Evolutionary conservation across 2,797 vertebrate genomes (phyloP), one percentile per base, ranked within the genome.

Genomic region (Siniperca scherzeri): DNA sequence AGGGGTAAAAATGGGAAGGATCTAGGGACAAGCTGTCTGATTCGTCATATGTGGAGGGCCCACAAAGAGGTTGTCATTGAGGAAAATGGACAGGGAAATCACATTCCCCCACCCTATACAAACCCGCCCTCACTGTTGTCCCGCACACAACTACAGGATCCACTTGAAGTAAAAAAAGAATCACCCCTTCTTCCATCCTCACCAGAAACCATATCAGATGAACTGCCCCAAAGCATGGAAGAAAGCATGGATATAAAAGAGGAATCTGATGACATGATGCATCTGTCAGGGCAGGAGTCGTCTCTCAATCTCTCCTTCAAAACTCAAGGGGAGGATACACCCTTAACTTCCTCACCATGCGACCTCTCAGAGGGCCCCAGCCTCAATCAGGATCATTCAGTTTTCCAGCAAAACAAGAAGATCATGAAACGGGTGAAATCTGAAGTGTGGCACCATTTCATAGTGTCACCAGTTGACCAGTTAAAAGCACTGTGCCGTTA

Each of bases 401-500:
- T 98, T 88, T 98, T 98, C 93, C 98, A 98, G 83, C 98, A 99
- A 93, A 99, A 98, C 83, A 99, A 98, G 88, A 97, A 96, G 92
- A 97, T 97, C 60, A 98, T 98, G 97, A 97, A 96, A 90, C 96
- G 97, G 74, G 97, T 99, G 55, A 99, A 98, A 92, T 98, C 98
- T 0, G 98, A 98, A 91, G 98, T 99, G 36, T 99, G 98, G 98
- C 97, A 98, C 80, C 98, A 99, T 93, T 99, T 99, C 85, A 98
- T 98, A 0, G 95, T 99, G 82, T 98, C 97, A 0, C 97, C 98
- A 60, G 95, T 93, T 19, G 98, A 99, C 92, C 98, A 97, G 87
- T 94, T 98, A 69, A 99, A 99, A 96, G 98, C 98, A 19, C 95
- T 99, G 85, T 99, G 98, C 89, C 95, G 97, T 66, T 97, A 99